Percentiles rank a stretch among this genome's conserved stretches.
Evolutionary conservation across 2,113 vertebrate genomes (phyloP).

Genomic region (Columbina picui): DNA sequence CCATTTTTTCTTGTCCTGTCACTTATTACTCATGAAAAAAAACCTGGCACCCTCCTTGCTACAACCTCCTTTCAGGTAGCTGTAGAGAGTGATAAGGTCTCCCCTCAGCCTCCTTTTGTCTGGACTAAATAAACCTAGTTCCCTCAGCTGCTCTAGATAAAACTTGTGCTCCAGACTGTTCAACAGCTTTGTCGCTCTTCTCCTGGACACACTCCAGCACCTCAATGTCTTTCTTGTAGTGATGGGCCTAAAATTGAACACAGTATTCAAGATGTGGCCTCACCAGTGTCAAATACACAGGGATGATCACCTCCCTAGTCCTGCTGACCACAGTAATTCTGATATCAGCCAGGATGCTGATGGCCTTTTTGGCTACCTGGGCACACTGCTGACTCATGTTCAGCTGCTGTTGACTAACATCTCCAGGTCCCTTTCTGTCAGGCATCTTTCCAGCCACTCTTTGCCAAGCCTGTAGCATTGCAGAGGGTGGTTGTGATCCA

Average conservation of each 20-base stretch:
- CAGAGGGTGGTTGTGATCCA: neutral
- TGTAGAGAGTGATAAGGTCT: neutral
- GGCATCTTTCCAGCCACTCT: neutral
- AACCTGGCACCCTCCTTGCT: accelerated
- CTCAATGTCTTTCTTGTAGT: neutral
- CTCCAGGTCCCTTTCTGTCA: neutral
- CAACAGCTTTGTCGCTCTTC: neutral
- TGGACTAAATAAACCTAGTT: neutral
- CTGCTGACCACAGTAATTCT: neutral
- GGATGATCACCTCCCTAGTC: neutral
- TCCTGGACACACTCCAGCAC: neutral
- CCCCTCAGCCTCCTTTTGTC: neutral
- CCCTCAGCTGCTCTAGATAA: neutral
- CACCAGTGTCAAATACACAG: too few relatives aligned
- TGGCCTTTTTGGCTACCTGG: neutral
- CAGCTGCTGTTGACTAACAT: neutral
- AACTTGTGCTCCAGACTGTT: neutral
- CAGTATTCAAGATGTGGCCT: accelerated
- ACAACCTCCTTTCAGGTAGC: neutral
- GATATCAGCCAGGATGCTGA: neutral
- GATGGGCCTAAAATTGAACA: neutral
- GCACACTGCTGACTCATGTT: neutral
- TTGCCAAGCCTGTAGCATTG: neutral
- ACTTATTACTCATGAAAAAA: neutral
- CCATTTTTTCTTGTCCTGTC: neutral